Percentiles rank a stretch among this genome's conserved stretches.
Evolutionary conservation across 2,888 invertebrate species (phyloP).

Genomic region (Serripes groenlandicus): DNA sequence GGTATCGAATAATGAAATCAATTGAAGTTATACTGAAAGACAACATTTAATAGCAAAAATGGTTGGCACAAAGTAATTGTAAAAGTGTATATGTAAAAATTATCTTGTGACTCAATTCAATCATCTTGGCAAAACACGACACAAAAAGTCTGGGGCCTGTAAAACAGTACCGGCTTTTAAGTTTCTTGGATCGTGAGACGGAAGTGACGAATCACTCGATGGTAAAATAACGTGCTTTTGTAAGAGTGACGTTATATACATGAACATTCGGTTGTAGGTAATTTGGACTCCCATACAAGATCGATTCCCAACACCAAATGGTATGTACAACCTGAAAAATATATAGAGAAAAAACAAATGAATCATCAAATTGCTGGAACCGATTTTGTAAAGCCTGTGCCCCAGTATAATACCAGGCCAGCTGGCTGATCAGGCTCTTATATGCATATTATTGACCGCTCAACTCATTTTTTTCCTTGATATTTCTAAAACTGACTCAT

Average conservation of each 20-base stretch:
- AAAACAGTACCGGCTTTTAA: constrained; percentile 63
- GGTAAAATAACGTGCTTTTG: constrained; percentile 61
- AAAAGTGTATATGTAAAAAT: not conserved
- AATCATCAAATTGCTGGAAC: too few species aligned
- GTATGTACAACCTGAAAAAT: constrained; percentile 61
- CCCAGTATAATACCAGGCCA: too few species aligned
- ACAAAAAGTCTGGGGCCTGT: constrained; percentile 60
- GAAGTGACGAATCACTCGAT: constrained; percentile 52
- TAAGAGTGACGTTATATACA: constrained; percentile 64
- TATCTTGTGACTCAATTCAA: not conserved
- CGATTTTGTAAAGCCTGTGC: too few species aligned
- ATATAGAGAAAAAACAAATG: not conserved
- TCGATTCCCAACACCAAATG: constrained; percentile 70
- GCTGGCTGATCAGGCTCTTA: too few species aligned
- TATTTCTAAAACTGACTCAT: too few species aligned
- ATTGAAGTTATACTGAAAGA: constrained; percentile 1
- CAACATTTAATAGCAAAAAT: not conserved
- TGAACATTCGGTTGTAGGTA: constrained; percentile 69
- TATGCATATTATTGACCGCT: too few species aligned
- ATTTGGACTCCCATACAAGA: constrained; percentile 69
- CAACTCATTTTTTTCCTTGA: too few species aligned
- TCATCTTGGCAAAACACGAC: constrained; percentile 47
- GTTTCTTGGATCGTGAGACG: constrained; percentile 64
- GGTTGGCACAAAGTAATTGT: not conserved
- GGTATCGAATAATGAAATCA: too few species aligned